Evolutionary conservation across 2,113 vertebrate genomes (phyloP).

Genomic region (Pachypanchax playfairii): DNA sequence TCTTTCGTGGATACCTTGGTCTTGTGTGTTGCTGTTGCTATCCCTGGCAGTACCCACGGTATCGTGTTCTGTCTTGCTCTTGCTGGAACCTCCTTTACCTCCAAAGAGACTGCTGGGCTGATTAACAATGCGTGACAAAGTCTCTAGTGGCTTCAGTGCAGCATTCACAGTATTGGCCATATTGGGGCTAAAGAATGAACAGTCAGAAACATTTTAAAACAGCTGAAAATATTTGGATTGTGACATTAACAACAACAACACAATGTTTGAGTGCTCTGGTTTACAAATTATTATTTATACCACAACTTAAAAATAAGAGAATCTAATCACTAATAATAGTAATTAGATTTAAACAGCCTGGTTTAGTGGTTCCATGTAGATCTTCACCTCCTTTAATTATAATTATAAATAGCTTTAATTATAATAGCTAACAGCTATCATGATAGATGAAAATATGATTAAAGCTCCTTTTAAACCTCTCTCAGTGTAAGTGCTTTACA

Average conservation of each 20-base stretch:
- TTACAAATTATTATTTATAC: neutral
- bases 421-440: too few species aligned
- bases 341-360: too few species aligned
- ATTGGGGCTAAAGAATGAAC: slow-evolving; percentile 82
- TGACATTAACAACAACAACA: neutral
- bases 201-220: neutral
- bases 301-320: neutral
- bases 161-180: slow-evolving; percentile 97
- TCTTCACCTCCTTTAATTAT: too few species aligned
- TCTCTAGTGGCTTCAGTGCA: slow-evolving; percentile 92
- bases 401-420: too few species aligned
- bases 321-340: too few species aligned
- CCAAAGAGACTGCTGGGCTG: slow-evolving; percentile 93
- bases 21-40: slow-evolving; percentile 87
- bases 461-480: too few species aligned
- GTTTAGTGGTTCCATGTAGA: too few species aligned
- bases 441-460: neutral
- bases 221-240: neutral
- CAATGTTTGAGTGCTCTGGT: neutral
- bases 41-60: slow-evolving; percentile 84
- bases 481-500: too few species aligned
- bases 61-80: slow-evolving; percentile 90
- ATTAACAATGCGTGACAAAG: slow-evolving; percentile 92
- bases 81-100: slow-evolving; percentile 89
- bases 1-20: slow-evolving; percentile 79